Evolutionary conservation across 2,888 invertebrate species (phyloP).

Genomic region (Sminthurides aquaticus): DNA sequence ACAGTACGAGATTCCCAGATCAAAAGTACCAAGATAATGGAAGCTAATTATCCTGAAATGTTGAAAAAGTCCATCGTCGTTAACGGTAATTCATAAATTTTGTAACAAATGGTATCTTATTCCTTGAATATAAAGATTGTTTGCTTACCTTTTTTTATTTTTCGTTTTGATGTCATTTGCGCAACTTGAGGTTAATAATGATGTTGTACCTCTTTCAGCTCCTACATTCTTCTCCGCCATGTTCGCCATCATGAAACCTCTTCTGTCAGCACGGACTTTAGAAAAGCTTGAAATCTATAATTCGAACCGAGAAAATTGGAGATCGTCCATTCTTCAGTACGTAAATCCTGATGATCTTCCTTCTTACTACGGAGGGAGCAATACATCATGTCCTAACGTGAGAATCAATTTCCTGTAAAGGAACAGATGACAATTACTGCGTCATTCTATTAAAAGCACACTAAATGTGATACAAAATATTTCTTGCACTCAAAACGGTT

Average conservation of each 20-base stretch:
- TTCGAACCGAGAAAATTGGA: slow-evolving; percentile 15
- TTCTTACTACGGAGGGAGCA: slow-evolving; percentile 14
- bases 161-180: too few species aligned
- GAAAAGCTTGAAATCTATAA: slow-evolving; percentile 13
- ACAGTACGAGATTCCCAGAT: slow-evolving; percentile 13
- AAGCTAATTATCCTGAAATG: slow-evolving; percentile 14
- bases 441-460: too few species aligned
- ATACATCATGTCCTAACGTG: slow-evolving; percentile 11
- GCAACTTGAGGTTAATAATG: too few species aligned
- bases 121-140: neutral
- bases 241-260: slow-evolving; percentile 14
- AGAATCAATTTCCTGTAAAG: too few species aligned
- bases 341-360: slow-evolving; percentile 13
- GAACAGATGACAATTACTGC: too few species aligned
- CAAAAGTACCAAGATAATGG: slow-evolving; percentile 12
- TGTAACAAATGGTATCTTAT: neutral
- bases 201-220: too few species aligned
- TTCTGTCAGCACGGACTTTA: slow-evolving; percentile 9
- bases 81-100: slow-evolving; percentile 10
- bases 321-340: neutral
- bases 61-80: slow-evolving; percentile 11
- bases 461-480: too few species aligned
- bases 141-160: neutral
- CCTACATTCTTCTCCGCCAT: slow-evolving; percentile 14
- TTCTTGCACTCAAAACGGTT: too few species aligned